These are phyloP conservation scores for Gari tellinella DNA, from an alignment of 2,888 invertebrate species.

Conservation along the genomic window DNA sequence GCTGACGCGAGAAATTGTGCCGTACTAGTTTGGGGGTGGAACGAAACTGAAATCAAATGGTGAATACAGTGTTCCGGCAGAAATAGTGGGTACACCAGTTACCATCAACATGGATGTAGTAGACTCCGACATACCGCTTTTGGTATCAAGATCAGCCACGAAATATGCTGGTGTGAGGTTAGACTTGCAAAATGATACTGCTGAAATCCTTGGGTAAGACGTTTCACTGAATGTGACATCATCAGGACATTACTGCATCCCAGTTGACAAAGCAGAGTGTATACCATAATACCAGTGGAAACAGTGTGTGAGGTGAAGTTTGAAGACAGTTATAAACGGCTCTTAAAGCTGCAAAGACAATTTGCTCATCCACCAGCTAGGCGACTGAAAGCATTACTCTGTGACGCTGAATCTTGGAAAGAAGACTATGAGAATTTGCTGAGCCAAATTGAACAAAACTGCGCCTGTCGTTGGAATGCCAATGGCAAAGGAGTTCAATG, in stretches of 20 bases:
- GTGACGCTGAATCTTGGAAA: constrained; percentile 37
- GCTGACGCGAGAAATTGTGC: constrained; percentile 51
- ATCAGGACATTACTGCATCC: constrained; percentile 49
- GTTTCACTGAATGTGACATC: constrained; percentile 46
- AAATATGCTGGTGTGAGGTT: constrained; percentile 34
- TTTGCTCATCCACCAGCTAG: constrained; percentile 58
- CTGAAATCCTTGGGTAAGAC: constrained; percentile 27
- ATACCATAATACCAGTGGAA: constrained; percentile 30
- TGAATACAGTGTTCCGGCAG: constrained; percentile 17
- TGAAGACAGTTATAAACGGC: constrained; percentile 24
- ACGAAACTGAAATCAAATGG: constrained; percentile 2
- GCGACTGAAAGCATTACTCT: constrained; percentile 26
- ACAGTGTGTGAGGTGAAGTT: constrained; percentile 32
- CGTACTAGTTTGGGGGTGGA: constrained; percentile 32
- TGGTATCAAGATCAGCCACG: constrained; percentile 32
- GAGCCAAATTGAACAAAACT: constrained; percentile 19
- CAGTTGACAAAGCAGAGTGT: constrained; percentile 22
- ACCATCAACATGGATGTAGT: constrained; percentile 42
- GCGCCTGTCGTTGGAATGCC: constrained; percentile 45
- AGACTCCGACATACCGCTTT: constrained; percentile 34
- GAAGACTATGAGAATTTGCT: constrained; percentile 15
- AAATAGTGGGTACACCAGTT: constrained; percentile 29
- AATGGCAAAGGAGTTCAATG: constrained; percentile 43
- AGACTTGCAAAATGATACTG: constrained; percentile 50
- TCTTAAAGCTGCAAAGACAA: constrained; percentile 49